Conservation (phyloP, 2,888 invertebrate species). For the Pollenia labialis region DNA sequence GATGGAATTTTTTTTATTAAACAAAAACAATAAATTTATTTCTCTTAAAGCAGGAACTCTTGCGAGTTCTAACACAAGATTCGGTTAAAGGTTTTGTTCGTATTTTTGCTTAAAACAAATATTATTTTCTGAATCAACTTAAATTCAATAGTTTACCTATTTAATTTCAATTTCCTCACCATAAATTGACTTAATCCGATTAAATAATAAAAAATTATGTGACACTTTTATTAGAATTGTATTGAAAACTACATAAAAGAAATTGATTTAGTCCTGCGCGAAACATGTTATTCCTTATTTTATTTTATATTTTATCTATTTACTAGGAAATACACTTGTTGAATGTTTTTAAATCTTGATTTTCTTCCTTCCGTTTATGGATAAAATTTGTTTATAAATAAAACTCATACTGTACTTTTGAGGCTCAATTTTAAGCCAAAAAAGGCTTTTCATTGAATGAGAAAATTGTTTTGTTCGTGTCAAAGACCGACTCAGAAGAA, state of each 20-base stretch:
- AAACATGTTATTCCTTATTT: neutral
- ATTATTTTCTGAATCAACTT: no score
- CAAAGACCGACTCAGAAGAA: constrained; percentile 47
- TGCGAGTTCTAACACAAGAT: no score
- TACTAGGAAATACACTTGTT: constrained; percentile 43
- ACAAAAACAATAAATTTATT: no score
- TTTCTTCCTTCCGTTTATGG: constrained; percentile 50
- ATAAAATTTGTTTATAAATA: constrained; percentile 39
- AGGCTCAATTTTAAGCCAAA: neutral
- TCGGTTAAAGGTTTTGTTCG: no score
- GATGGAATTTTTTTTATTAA: no score
- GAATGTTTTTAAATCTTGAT: constrained; percentile 12
- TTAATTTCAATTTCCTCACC: constrained; percentile 6
- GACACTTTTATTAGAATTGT: neutral
- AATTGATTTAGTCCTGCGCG: neutral
- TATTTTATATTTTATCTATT: neutral
- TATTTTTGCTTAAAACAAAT: no score
- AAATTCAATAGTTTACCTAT: no score
- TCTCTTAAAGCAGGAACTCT: no score
- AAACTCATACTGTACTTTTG: neutral
- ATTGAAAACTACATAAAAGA: neutral
- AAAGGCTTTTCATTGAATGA: neutral
- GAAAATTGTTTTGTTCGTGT: constrained; percentile 28
- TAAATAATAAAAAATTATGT: neutral
- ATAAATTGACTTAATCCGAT: neutral